phyloP scores from a whole-genome alignment of 2,888 invertebrate genomes.

The Drosophila tanythrix region DNA sequence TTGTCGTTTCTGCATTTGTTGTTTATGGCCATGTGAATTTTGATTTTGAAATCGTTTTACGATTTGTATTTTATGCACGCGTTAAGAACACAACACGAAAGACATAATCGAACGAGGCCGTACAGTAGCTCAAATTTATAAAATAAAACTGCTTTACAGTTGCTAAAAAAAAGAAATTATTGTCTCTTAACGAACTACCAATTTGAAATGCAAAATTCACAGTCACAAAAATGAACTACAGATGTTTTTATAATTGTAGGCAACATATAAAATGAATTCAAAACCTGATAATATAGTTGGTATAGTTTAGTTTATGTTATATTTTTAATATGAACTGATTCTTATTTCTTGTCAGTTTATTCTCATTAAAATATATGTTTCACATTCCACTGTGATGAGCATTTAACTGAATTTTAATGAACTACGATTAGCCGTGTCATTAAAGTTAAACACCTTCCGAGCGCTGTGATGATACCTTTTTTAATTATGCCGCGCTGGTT shows the following conservation, averaged over 20 bases:
- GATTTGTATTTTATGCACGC: conserved; percentile 59
- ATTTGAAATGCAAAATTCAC: background rate
- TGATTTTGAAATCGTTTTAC: conserved; percentile 63
- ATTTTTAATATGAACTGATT: background rate
- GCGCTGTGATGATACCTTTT: conserved; percentile 13
- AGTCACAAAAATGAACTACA: background rate
- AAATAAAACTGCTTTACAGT: background rate
- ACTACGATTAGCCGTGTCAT: conserved; percentile 48
- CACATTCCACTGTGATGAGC: conserved; percentile 31
- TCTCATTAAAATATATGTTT: background rate
- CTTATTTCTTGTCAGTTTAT: background rate
- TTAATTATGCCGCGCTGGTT: conserved; percentile 39
- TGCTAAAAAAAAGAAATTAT: background rate
- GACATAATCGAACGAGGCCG: background rate
- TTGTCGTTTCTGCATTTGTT: conserved; percentile 15
- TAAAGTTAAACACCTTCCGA: conserved; percentile 50
- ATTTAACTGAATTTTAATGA: conserved; percentile 54
- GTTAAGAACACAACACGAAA: conserved; percentile 48
- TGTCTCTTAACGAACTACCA: background rate
- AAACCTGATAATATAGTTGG: background rate
- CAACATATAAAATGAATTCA: background rate
- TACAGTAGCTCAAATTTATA: conserved; percentile 34
- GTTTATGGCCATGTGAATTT: conserved; percentile 55
- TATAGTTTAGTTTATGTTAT: background rate
- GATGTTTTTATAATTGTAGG: background rate